Base-by-base conservation (phyloP, 2,113 vertebrate genomes). In the Emydocephalus ijimae region DNA sequence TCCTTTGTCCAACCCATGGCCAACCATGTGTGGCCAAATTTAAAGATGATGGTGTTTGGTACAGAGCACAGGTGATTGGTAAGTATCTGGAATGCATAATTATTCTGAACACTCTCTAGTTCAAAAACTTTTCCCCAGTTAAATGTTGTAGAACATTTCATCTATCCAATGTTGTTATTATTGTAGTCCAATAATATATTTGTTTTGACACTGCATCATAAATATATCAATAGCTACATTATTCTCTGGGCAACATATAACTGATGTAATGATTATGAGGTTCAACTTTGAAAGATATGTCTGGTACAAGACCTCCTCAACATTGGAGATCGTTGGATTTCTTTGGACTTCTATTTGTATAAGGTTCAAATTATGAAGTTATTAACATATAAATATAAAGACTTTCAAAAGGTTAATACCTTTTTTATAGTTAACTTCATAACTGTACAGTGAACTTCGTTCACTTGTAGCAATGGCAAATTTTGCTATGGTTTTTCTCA, bases 41-140 rank as follows among this genome's bases (percentile, higher is more conserved):
- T 93, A 95, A 98, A 29, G 98, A 98, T 96, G 98, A 98, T 90
- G 97, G 97, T 81, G 88, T 96, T 89, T 99, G 99, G 99, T 98
- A 97, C 95, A 98, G 99, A 97, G 99, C 98, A 91, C 97, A 97
- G 95, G 97, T 99, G 91, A 96, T 95, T 94, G 98, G 99, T 99
- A 97, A 95, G 97, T 89, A 1, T 57, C 92, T 92, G 12, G 89
- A 20, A 48, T 12, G 34, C 81, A 55, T 74, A 34, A n/a, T 54
- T 74, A 6, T 6, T 74, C 15, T 34, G 45, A 54, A 34, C 21
- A 43, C 59, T 8, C 11, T 61, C 39, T 39, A 29, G 24, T 61
- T 89, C 55, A 45, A 43, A 89, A 43, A 89, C 21, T 15, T 55
- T 87, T 87, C 11, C n/a, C 15, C 29, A 88, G 15, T 29, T 6